A percentile compares a stretch with the other conserved stretches of the same genome.
Conservation (phyloP, 2,113 vertebrate species). For the Eublepharis macularius region DNA sequence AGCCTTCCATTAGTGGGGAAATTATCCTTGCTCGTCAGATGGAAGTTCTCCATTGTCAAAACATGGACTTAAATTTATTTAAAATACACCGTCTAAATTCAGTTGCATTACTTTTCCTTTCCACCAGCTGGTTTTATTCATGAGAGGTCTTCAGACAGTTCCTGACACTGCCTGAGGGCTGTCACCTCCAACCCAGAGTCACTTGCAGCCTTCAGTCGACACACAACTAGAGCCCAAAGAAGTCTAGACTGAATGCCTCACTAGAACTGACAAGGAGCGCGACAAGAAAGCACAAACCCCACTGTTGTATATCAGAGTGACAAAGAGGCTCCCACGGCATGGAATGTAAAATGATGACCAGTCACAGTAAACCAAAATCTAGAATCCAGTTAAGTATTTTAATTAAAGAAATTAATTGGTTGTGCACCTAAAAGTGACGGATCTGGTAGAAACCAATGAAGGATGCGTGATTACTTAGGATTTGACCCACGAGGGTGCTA, state of each 20-base stretch:
- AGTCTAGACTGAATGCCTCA: background rate
- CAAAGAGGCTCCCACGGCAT: background rate
- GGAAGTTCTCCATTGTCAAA: background rate
- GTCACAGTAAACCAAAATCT: background rate
- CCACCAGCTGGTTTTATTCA: background rate
- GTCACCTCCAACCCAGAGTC: background rate
- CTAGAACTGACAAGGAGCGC: background rate
- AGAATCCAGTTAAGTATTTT: background rate
- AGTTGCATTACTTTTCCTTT: background rate
- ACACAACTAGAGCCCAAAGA: background rate
- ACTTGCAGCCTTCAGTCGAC: accelerated
- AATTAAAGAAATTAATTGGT: background rate
- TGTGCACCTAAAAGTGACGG: too few relatives aligned
- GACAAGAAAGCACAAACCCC: background rate
- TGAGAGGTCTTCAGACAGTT: background rate
- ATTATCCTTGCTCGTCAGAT: too few relatives aligned
- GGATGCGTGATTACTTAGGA: too few relatives aligned
- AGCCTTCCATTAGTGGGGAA: background rate
- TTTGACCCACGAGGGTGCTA: too few relatives aligned
- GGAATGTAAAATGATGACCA: background rate
- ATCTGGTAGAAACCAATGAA: too few relatives aligned
- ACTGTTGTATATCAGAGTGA: background rate
- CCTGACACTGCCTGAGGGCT: background rate
- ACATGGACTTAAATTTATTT: background rate
- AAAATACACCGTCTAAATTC: background rate